Percentiles rank a stretch among this genome's conserved stretches.
Evolutionary conservation across 2,797 vertebrate species (phyloP).

Genomic region (Gorsachius magnificus): DNA sequence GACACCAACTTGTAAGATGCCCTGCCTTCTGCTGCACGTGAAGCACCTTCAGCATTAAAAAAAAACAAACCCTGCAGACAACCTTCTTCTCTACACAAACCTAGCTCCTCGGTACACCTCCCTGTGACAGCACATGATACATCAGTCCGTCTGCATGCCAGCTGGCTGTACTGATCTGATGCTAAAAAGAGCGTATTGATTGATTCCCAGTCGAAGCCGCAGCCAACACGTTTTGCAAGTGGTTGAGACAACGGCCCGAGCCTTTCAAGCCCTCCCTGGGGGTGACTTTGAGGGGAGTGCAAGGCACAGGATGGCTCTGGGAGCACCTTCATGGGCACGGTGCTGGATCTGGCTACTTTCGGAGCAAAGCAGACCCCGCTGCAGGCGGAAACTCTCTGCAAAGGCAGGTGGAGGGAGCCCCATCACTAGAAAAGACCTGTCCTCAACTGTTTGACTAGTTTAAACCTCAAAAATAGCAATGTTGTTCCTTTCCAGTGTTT

Average conservation of each 20-base stretch:
- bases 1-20: neutral
- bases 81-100: neutral
- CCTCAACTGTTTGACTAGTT: neutral
- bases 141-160: neutral
- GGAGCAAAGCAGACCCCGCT: accelerated
- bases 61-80: neutral
- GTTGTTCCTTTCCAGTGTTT: neutral
- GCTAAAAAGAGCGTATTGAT: slow-evolving; percentile 6
- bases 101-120: neutral
- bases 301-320: neutral
- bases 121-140: neutral
- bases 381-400: neutral
- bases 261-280: neutral
- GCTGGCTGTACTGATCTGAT: slow-evolving; percentile 27
- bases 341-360: neutral
- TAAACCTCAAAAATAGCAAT: neutral
- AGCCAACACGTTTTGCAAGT: neutral
- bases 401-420: neutral
- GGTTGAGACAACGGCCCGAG: neutral
- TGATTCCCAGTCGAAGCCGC: neutral
- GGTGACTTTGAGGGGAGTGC: neutral
- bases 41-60: neutral
- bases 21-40: neutral
- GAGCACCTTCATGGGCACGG: neutral
- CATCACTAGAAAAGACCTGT: neutral